These are phyloP conservation scores for Alouatta palliata DNA, from an alignment of 2,113 vertebrate species.

Conservation along the genomic window DNA sequence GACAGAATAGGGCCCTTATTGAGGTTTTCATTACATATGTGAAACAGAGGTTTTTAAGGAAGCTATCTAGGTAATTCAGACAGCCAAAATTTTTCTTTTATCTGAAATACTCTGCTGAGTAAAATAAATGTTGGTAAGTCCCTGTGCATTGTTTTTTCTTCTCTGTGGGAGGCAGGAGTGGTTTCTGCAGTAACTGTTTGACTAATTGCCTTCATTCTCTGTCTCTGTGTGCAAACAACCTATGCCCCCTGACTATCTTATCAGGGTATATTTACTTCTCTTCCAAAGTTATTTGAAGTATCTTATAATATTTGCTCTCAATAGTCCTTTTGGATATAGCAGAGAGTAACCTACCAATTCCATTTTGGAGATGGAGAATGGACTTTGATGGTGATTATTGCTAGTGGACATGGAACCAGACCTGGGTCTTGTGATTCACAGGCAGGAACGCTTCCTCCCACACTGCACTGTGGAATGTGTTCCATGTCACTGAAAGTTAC, in stretches of 20 bases:
- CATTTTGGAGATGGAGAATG: background rate
- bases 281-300: background rate
- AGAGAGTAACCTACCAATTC: background rate
- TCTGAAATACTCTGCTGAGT: background rate
- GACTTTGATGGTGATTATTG: background rate
- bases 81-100: background rate
- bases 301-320: background rate
- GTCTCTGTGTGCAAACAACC: background rate
- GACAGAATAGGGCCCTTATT: background rate
- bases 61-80: background rate
- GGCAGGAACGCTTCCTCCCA: background rate
- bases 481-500: background rate
- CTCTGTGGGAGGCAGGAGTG: background rate
- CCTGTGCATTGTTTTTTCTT: background rate
- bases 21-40: background rate
- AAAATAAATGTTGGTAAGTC: background rate
- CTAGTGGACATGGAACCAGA: background rate
- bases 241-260: background rate
- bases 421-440: background rate
- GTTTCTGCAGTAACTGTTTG: background rate
- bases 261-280: background rate
- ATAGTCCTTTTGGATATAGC: background rate
- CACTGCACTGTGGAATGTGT: background rate
- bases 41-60: background rate
- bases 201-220: background rate